Base-by-base conservation (phyloP, 2,113 vertebrate genomes). In the Anser brachyrhynchus region DNA sequence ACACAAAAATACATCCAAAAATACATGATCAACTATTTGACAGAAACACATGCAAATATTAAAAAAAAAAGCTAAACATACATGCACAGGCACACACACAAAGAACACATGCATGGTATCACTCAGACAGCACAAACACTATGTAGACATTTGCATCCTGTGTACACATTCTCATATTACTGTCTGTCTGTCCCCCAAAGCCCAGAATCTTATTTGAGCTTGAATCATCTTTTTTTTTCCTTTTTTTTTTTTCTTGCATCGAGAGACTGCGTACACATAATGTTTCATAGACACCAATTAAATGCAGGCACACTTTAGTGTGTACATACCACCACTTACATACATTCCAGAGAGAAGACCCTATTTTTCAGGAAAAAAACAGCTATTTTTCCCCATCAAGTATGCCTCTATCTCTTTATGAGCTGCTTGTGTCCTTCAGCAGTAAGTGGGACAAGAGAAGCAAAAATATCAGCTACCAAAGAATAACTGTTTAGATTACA, bases 391-490 rank as follows among this genome's bases (percentile, higher is more conserved):
- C 55, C 69, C n/a, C 54, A 62, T 44, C 43, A 69, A 61, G 44
- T 55, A 83, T 67, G n/a, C 31, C 29, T 87, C 69, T 82, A 58
- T 81, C 64, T 75, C 70, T 75, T 64, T 92, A 55, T 18, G 54
- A 94, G 31, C 41, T 95, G 41, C 54, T 91, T 70, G 20, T 85
- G 52, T 87, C 64, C 64, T 88, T 83, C 92, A 93, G 71, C 76
- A 84, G 66, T 77, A 93, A 80, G 78, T 59, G 49, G 54, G 51
- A 69, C n/a, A 23, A 46, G 35, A 92, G 73, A 88, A 93, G 69
- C n/a, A 95, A 87, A 94, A 86, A 78, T 82, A 90, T 57, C 81
- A 90, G 58, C 75, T 92, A 70, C 76, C 85, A 92, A 91, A 67
- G 86, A 91, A 79, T 65, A 95, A 84, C 87, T 73, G 39, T 78